Conservation (phyloP, 1,140 invertebrate species). For the Thaumetopoea pityocampa region DNA sequence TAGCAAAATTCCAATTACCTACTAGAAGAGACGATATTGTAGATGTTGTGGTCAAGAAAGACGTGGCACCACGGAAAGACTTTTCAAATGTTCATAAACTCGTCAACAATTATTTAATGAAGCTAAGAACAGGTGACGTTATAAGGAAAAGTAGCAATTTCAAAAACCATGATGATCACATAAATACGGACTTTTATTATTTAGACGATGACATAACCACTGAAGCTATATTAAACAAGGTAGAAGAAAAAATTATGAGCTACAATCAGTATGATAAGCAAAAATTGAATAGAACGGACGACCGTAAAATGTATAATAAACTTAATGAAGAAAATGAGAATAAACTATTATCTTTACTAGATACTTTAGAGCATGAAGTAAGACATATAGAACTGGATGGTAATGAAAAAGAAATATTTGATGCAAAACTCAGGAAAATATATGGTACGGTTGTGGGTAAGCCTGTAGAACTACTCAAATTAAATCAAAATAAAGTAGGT, state of each 20-base stretch:
- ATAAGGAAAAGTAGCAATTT: not conserved
- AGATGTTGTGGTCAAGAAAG: conserved; percentile 24
- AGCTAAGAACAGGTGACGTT: conserved; percentile 5
- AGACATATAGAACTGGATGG: conserved; percentile 30
- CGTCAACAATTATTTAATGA: conserved; percentile 33
- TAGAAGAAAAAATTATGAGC: conserved; percentile 23
- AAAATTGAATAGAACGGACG: not conserved
- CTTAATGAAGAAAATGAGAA: conserved; percentile 24
- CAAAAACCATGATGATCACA: not conserved
- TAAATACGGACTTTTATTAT: not conserved
- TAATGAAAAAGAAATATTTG: conserved; percentile 38
- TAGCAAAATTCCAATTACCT: conserved; percentile 30
- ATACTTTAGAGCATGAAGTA: conserved; percentile 43
- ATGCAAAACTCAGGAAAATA: conserved; percentile 45
- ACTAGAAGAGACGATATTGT: not conserved
- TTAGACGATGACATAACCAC: not conserved
- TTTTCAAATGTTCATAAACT: conserved; percentile 35
- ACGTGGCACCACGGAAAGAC: conserved; percentile 43
- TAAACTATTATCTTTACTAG: conserved; percentile 35
- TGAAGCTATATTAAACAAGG: conserved; percentile 11
- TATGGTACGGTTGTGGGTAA: conserved; percentile 28
- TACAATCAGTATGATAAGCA: conserved; percentile 7
- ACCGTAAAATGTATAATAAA: not conserved
- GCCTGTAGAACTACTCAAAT: not conserved
- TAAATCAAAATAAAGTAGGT: too few relatives aligned